These are phyloP conservation scores for Oscheius sp. DNA, from an alignment of 2,888 invertebrate genomes.

Conservation along the genomic window DNA sequence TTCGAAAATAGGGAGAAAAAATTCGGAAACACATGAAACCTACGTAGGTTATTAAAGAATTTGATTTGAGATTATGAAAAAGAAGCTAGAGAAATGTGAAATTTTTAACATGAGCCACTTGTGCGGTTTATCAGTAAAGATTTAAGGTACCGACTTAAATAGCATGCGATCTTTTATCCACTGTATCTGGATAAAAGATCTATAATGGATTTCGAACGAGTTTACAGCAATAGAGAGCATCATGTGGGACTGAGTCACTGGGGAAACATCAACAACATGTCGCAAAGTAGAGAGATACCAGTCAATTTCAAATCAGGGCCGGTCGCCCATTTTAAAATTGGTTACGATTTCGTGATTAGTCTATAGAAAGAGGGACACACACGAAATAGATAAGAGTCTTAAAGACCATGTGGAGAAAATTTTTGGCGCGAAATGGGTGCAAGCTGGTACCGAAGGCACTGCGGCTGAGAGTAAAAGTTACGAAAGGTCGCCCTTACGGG, in stretches of 20 bases:
- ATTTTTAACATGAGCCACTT: no score
- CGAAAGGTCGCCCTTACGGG: slow-evolving; percentile 10
- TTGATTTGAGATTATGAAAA: no score
- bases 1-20: no score
- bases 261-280: slow-evolving; percentile 18
- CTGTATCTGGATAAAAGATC: no score
- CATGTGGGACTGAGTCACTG: slow-evolving; percentile 10
- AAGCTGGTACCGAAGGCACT: slow-evolving; percentile 5
- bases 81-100: no score
- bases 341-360: neutral
- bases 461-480: slow-evolving; percentile 12
- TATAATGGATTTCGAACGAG: no score
- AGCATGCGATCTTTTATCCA: no score
- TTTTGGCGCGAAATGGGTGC: slow-evolving; percentile 17
- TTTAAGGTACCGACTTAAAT: no score
- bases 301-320: slow-evolving; percentile 13
- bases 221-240: neutral
- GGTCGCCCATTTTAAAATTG: neutral
- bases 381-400: no score
- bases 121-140: no score
- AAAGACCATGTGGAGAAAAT: neutral
- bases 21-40: no score
- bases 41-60: no score
- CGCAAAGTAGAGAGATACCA: slow-evolving; percentile 1
- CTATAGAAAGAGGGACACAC: neutral